phyloP scores from a whole-genome alignment of 1,140 invertebrate genomes.

The Leptinotarsa lineolata region DNA sequence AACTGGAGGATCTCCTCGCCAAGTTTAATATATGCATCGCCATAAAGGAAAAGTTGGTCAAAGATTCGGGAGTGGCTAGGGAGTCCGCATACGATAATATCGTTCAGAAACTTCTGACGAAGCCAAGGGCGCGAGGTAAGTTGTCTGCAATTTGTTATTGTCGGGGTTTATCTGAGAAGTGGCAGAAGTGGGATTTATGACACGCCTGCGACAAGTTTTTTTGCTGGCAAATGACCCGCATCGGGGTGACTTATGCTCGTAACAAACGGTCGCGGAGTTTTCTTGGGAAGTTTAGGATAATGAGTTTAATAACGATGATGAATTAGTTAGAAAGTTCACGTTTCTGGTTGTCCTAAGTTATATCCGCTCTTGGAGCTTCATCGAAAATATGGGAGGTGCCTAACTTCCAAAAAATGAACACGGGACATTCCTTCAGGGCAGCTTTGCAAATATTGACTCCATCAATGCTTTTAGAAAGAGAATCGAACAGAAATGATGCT shows the following conservation, averaged over 20 bases:
- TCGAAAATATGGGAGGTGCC: too few species aligned
- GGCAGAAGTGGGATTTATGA: not conserved
- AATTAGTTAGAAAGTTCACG: not conserved
- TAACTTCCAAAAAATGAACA: too few species aligned
- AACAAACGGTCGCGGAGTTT: not conserved
- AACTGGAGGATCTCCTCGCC: conserved; percentile 82
- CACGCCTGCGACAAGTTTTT: not conserved
- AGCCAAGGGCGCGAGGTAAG: conserved; percentile 85
- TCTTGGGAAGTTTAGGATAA: not conserved
- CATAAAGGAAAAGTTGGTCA: conserved; percentile 90
- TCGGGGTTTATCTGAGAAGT: not conserved
- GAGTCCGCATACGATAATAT: conserved; percentile 87
- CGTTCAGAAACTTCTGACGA: conserved; percentile 79
- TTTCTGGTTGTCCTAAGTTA: not conserved
- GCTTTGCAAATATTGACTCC: too few species aligned
- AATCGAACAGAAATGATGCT: too few species aligned
- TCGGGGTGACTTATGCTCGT: not conserved
- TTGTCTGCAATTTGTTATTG: not conserved
- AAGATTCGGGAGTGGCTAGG: conserved; percentile 91
- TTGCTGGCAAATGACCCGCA: not conserved
- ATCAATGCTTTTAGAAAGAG: too few species aligned
- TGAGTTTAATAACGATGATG: not conserved
- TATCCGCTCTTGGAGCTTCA: too few species aligned
- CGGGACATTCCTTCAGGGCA: too few species aligned
- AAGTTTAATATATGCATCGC: conserved; percentile 89